Evolutionary conservation across 2,888 invertebrate species (phyloP).

Genomic region (Cerceris ruficornis): DNA sequence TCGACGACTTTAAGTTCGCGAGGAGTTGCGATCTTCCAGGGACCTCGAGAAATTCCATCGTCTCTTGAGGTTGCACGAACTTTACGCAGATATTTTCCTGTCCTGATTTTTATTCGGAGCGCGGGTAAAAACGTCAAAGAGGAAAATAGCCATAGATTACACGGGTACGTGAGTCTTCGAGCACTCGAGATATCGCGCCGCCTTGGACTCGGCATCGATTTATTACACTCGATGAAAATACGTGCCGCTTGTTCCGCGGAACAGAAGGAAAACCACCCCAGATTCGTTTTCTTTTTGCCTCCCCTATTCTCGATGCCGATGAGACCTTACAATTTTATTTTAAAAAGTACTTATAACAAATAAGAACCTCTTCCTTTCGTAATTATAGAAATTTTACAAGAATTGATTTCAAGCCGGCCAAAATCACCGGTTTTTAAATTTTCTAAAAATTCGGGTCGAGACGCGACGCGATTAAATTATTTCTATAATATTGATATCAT

Average conservation of each 20-base stretch:
- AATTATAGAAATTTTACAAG: no score
- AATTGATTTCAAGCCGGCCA: no score
- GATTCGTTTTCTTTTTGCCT: no score
- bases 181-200: slow-evolving; percentile 47
- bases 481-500: no score
- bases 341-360: no score
- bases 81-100: slow-evolving; percentile 1
- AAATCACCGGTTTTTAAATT: no score
- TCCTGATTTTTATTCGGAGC: slow-evolving; percentile 6
- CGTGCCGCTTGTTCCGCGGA: slow-evolving; percentile 6
- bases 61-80: not conserved
- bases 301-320: no score
- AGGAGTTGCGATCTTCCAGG: not conserved
- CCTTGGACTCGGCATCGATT: slow-evolving; percentile 37
- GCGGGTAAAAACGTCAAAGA: slow-evolving; percentile 12
- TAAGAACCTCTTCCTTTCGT: no score
- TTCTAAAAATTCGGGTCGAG: no score
- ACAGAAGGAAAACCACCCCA: slow-evolving; percentile 48
- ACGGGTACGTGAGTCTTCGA: slow-evolving; percentile 3
- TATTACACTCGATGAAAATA: slow-evolving; percentile 10
- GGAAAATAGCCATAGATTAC: slow-evolving; percentile 10
- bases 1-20: not conserved
- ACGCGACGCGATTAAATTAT: no score
- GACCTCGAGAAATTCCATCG: not conserved
- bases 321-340: no score